phyloP scores from a whole-genome alignment of 2,797 vertebrate genomes.

The Mustela erminea region DNA sequence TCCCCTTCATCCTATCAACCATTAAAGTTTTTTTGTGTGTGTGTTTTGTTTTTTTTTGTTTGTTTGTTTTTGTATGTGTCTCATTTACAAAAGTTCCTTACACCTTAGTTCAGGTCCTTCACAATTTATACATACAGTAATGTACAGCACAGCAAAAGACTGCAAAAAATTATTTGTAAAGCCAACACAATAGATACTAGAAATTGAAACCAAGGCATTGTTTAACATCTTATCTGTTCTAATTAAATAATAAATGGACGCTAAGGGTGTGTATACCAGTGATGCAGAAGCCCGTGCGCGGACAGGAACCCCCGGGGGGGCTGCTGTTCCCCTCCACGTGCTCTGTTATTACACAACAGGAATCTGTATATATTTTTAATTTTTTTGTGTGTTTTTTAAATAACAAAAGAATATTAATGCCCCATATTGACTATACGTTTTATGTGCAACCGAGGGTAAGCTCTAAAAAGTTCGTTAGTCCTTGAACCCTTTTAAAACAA shows the following conservation, averaged over 20 bases:
- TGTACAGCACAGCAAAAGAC: constrained; percentile 93
- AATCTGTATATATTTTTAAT: constrained; percentile 77
- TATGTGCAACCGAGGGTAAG: constrained; percentile 96
- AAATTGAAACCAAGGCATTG: constrained; percentile 91
- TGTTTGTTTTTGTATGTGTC: constrained; percentile 83
- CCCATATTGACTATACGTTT: constrained; percentile 95
- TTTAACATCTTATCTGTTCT: constrained; percentile 89
- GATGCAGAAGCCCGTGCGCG: constrained; percentile 84
- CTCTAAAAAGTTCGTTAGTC: constrained; percentile 94
- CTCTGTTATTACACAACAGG: constrained; percentile 89
- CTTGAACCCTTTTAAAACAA: constrained; percentile 91
- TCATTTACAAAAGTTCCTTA: constrained; percentile 94
- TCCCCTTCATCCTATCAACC: constrained; percentile 98
- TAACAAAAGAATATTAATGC: constrained; percentile 94
- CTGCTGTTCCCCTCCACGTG: constrained; percentile 86
- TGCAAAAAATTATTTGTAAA: constrained; percentile 93
- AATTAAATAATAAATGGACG: constrained; percentile 90
- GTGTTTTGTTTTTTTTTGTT: constrained; percentile 77
- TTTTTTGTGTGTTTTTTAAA: constrained; percentile 83
- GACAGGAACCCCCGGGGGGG: constrained; percentile 84
- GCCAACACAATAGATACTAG: constrained; percentile 92
- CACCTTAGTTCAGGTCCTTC: constrained; percentile 95
- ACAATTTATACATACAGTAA: constrained; percentile 94
- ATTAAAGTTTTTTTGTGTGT: constrained; percentile 89
- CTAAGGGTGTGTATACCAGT: constrained; percentile 86